Conservation (phyloP, 2,113 vertebrate genomes). For the Charina bottae region DNA sequence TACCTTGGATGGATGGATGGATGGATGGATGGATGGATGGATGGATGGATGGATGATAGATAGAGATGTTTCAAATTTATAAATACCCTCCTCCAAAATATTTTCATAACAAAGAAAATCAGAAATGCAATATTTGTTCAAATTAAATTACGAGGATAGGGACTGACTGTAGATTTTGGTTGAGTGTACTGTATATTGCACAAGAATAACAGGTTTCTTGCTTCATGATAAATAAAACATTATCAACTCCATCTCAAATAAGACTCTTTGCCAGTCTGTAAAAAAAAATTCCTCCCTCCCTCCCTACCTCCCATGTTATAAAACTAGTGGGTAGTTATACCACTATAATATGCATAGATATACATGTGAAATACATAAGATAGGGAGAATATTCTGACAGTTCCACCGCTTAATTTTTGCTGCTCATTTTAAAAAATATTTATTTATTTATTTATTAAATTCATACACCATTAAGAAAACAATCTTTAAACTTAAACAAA, state of each 20-base stretch:
- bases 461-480: not conserved
- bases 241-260: not conserved
- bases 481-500: not conserved
- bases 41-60: not conserved
- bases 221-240: not conserved
- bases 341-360: not conserved
- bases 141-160: not conserved
- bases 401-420: too few relatives aligned
- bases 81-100: too few relatives aligned
- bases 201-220: not conserved
- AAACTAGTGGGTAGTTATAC: too few relatives aligned
- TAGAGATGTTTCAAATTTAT: too few relatives aligned
- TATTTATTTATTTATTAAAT: not conserved
- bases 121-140: not conserved
- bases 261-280: not conserved
- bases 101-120: not conserved
- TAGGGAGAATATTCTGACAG: too few relatives aligned
- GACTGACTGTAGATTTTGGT: not conserved
- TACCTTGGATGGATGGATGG: not conserved
- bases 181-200: not conserved
- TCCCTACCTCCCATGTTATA: too few relatives aligned
- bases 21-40: not conserved
- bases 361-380: not conserved
- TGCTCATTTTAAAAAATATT: too few relatives aligned
- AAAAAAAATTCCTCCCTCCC: too few relatives aligned